phyloP scores from a whole-genome alignment of 2,888 invertebrate genomes.

The Phymatocera aterrima region DNA sequence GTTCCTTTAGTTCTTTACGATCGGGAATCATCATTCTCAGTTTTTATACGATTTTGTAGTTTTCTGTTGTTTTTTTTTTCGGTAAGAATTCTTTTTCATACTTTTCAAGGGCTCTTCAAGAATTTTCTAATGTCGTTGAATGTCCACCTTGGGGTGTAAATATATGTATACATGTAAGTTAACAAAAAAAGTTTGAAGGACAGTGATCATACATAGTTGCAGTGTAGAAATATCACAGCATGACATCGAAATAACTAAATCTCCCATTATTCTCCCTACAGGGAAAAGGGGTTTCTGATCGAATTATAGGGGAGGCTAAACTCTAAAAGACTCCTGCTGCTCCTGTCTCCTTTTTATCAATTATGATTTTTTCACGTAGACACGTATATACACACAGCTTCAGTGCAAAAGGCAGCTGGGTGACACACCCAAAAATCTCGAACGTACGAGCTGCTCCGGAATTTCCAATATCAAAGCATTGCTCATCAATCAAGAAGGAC shows the following conservation, averaged over 20 bases:
- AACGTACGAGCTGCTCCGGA: not conserved
- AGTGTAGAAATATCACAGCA: slow-evolving; percentile 62
- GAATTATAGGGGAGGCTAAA: slow-evolving; percentile 68
- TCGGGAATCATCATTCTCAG: not conserved
- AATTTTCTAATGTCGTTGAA: not conserved
- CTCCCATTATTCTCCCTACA: slow-evolving; percentile 69
- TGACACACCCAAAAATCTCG: not conserved
- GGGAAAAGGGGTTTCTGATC: slow-evolving; percentile 73
- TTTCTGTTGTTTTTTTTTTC: not conserved
- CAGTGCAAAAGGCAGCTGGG: slow-evolving; percentile 16
- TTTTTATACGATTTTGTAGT: not conserved
- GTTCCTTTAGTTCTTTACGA: not conserved
- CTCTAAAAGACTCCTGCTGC: slow-evolving; percentile 57
- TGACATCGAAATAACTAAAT: slow-evolving; percentile 73
- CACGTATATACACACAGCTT: not conserved
- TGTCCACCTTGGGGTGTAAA: not conserved
- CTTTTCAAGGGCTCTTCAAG: not conserved
- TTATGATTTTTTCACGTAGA: slow-evolving; percentile 52
- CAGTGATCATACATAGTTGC: not conserved
- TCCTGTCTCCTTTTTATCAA: slow-evolving; percentile 68
- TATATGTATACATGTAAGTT: not conserved
- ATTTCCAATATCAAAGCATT: too few species aligned
- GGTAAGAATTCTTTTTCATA: not conserved
- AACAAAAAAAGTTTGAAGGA: not conserved
- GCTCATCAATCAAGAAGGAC: too few species aligned